A percentile compares a stretch with the other conserved stretches of the same genome.
phyloP scores from a whole-genome alignment of 2,113 vertebrate genomes.

The Fulica atra region DNA sequence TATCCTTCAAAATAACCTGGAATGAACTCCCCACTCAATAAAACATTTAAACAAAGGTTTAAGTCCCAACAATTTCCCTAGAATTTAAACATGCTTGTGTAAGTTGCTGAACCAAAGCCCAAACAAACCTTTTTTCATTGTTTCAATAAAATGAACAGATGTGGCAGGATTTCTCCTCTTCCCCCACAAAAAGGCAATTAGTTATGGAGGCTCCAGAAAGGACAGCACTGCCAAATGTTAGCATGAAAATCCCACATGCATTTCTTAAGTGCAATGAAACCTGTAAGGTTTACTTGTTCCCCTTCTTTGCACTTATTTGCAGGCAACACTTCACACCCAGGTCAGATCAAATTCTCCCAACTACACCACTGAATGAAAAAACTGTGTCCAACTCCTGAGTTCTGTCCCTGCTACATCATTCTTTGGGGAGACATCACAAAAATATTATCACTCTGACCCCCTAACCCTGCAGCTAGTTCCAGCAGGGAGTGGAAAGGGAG shows the following conservation, averaged over 20 bases:
- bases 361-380: neutral
- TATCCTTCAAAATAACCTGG: neutral
- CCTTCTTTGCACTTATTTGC: neutral
- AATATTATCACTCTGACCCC: neutral
- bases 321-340: neutral
- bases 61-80: neutral
- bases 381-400: neutral
- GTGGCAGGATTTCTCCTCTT: neutral
- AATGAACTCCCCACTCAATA: neutral
- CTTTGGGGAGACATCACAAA: neutral
- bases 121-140: neutral
- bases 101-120: neutral
- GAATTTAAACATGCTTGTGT: neutral
- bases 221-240: neutral
- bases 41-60: neutral
- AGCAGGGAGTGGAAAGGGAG: neutral
- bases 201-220: neutral
- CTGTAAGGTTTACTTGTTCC: neutral
- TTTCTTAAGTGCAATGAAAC: neutral
- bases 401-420: neutral
- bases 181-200: neutral
- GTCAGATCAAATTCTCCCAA: neutral
- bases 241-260: neutral
- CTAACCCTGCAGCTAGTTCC: neutral
- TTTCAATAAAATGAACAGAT: neutral